Percentiles rank a stretch among this genome's conserved stretches.
These are phyloP conservation scores for Antechinus stuartii DNA, from an alignment of 2,113 vertebrate species.

Conservation along the genomic window DNA sequence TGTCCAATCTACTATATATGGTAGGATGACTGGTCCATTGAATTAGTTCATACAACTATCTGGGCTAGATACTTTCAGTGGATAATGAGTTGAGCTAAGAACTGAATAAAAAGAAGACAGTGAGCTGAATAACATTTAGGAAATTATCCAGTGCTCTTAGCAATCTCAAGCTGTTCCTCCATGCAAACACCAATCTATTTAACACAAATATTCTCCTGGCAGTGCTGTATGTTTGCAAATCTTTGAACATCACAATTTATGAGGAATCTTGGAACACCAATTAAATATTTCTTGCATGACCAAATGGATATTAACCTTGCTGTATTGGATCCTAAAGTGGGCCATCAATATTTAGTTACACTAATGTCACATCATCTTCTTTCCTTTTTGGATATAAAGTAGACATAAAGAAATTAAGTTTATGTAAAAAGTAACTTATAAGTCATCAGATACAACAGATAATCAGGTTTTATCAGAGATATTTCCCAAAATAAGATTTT, in stretches of 20 bases:
- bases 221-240: background rate
- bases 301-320: background rate
- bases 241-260: background rate
- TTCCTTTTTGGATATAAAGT: background rate
- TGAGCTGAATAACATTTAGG: background rate
- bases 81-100: background rate
- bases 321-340: background rate
- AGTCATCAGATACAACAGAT: background rate
- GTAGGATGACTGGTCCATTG: background rate
- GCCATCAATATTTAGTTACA: background rate
- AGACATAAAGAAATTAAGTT: background rate
- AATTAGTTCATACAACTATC: background rate
- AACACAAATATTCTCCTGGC: background rate
- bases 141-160: background rate
- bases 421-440: background rate
- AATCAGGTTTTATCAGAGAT: background rate
- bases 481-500: background rate
- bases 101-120: background rate
- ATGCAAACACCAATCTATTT: background rate
- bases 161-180: background rate
- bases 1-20: background rate
- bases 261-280: background rate
- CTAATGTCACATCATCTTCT: background rate
- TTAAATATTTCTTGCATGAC: conserved; percentile 5
- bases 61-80: background rate